Percentiles rank a stretch among this genome's conserved stretches.
These are phyloP conservation scores for Leptoclinus maculatus DNA, from an alignment of 2,797 vertebrate genomes.

Conservation along the genomic window DNA sequence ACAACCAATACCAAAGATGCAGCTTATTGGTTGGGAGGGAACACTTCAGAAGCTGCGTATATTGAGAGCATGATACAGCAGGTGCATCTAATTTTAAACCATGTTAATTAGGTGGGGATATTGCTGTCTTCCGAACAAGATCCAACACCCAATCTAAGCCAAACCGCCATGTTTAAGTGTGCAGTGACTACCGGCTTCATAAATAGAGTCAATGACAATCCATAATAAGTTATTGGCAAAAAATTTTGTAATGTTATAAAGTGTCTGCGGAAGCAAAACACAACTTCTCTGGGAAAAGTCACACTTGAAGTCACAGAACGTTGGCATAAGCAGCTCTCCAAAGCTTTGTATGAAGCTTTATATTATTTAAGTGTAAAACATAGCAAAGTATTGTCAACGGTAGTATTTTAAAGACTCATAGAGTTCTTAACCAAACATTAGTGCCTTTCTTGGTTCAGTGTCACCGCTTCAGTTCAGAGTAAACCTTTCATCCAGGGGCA, in stretches of 20 bases:
- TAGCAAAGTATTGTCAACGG: not conserved
- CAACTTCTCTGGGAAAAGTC: not conserved
- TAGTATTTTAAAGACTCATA: slow-evolving; percentile 3
- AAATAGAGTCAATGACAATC: not conserved
- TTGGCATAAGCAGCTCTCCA: not conserved
- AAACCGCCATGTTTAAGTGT: not conserved
- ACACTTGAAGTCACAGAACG: not conserved
- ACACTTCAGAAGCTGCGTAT: not conserved
- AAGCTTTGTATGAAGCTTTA: not conserved
- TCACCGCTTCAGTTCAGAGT: slow-evolving; percentile 45
- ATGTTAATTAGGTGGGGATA: not conserved
- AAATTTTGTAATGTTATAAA: not conserved
- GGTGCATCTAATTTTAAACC: not conserved
- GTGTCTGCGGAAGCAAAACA: not conserved
- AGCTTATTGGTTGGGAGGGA: not conserved
- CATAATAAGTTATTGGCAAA: not conserved
- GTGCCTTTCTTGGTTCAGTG: slow-evolving; percentile 46
- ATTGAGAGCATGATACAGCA: not conserved
- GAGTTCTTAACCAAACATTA: slow-evolving; percentile 17
- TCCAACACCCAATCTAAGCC: not conserved
- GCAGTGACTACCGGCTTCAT: not conserved
- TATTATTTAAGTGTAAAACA: not conserved
- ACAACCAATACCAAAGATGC: slow-evolving; percentile 1
- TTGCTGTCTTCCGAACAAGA: not conserved
- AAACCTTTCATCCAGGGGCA: slow-evolving; percentile 37